A percentile compares a stretch with the other conserved stretches of the same genome.
Conservation (phyloP, 2,113 vertebrate species). For the Centropus unirufus region DNA sequence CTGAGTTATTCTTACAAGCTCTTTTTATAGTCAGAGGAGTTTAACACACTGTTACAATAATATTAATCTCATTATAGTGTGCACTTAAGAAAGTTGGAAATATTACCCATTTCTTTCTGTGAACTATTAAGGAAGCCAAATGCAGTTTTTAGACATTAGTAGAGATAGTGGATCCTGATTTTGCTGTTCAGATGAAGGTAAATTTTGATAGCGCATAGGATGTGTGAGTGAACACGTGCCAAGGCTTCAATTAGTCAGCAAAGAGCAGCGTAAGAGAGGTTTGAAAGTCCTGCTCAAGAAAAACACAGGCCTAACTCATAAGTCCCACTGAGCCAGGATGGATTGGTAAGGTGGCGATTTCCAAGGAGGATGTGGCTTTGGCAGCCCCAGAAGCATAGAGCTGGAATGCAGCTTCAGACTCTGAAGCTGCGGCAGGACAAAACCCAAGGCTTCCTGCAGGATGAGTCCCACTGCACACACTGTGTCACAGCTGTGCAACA, state of each 20-base stretch:
- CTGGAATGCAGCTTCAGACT: neutral
- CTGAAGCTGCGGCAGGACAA: neutral
- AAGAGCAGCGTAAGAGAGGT: neutral
- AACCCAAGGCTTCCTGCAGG: neutral
- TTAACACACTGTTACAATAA: neutral
- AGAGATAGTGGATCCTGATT: neutral
- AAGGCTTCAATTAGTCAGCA: neutral
- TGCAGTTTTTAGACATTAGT: neutral
- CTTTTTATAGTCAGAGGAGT: neutral
- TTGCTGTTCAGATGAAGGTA: neutral
- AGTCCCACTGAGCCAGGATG: fast-evolving
- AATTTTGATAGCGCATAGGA: neutral
- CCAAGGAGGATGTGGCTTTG: fast-evolving
- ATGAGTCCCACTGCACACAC: neutral
- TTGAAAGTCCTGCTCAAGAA: neutral
- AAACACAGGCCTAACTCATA: neutral
- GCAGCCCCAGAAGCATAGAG: neutral
- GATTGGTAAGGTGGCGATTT: neutral
- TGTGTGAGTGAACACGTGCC: neutral
- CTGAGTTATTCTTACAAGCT: neutral
- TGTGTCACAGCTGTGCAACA: fast-evolving
- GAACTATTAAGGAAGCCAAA: neutral
- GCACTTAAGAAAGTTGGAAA: neutral
- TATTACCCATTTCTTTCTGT: neutral
- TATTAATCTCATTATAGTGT: neutral